These are phyloP conservation scores for Conops quadrifasciatus DNA, from an alignment of 2,888 invertebrate genomes.

Conservation along the genomic window DNA sequence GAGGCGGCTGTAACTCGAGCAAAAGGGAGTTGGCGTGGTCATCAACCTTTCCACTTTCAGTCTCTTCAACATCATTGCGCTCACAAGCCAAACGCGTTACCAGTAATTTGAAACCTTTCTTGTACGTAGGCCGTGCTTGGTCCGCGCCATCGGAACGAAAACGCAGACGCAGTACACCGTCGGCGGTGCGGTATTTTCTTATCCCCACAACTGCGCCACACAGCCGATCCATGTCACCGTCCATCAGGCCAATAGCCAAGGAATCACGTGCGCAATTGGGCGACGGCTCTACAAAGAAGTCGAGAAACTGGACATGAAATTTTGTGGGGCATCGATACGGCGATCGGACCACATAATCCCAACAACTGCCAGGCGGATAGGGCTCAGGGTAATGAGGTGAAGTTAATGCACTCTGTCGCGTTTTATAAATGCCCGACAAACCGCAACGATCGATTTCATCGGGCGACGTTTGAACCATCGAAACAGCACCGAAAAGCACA, in stretches of 20 bases:
- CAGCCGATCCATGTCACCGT: conserved; percentile 61
- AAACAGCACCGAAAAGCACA: background rate
- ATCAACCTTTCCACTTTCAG: conserved; percentile 36
- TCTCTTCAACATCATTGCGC: conserved; percentile 52
- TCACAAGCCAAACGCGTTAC: conserved; percentile 67
- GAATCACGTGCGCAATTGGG: conserved; percentile 67
- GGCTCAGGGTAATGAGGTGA: conserved; percentile 68
- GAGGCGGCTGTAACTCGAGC: conserved; percentile 43
- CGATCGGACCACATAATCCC: conserved; percentile 67
- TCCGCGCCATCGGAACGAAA: conserved; percentile 62
- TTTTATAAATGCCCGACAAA: conserved; percentile 64
- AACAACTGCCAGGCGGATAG: conserved; percentile 66
- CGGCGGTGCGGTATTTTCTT: conserved; percentile 65
- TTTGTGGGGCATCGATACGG: conserved; percentile 66
- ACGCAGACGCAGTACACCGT: conserved; percentile 66
- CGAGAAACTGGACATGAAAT: conserved; percentile 69
- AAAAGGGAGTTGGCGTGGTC: too few species aligned
- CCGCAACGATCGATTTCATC: conserved; percentile 57
- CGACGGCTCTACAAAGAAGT: conserved; percentile 67
- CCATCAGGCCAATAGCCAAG: conserved; percentile 66
- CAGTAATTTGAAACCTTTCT: conserved; percentile 67
- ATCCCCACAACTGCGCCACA: conserved; percentile 68
- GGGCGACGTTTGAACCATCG: conserved; percentile 46
- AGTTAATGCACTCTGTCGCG: conserved; percentile 66
- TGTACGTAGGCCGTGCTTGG: conserved; percentile 52